Evolutionary conservation across 2,113 vertebrate genomes (phyloP).

Genomic region (Vanacampus margaritifer): DNA sequence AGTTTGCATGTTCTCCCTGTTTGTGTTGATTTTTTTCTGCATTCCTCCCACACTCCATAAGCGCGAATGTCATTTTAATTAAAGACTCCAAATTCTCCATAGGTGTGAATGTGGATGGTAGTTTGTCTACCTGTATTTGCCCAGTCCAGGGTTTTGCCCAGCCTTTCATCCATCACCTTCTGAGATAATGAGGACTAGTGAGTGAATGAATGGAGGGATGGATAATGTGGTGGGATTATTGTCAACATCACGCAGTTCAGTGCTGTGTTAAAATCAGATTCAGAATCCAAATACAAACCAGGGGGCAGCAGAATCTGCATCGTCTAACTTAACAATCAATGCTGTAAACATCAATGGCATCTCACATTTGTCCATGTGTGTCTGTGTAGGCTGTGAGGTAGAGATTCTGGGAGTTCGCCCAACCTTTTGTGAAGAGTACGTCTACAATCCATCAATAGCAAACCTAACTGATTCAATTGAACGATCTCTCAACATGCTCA

Average conservation of each 20-base stretch:
- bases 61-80: too few species aligned
- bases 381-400: slow-evolving; percentile 84
- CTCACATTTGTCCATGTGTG: slow-evolving; percentile 3
- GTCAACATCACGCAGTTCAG: too few species aligned
- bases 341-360: not conserved
- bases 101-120: too few species aligned
- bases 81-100: too few species aligned
- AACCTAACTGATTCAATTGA: slow-evolving; percentile 79
- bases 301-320: not conserved
- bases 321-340: not conserved
- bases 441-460: slow-evolving; percentile 78
- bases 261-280: not conserved
- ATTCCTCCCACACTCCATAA: too few species aligned
- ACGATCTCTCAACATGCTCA: slow-evolving; percentile 75
- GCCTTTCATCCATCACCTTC: too few species aligned
- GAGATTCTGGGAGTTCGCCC: slow-evolving; percentile 86
- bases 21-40: too few species aligned
- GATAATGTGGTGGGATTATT: not conserved
- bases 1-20: too few species aligned
- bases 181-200: too few species aligned
- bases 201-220: too few species aligned
- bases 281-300: not conserved
- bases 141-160: too few species aligned
- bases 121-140: too few species aligned
- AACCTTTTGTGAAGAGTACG: slow-evolving; percentile 83